Evolutionary conservation across 2,797 vertebrate genomes (phyloP), one percentile per base, ranked within the genome.

Genomic region (Miichthys miiuy): DNA sequence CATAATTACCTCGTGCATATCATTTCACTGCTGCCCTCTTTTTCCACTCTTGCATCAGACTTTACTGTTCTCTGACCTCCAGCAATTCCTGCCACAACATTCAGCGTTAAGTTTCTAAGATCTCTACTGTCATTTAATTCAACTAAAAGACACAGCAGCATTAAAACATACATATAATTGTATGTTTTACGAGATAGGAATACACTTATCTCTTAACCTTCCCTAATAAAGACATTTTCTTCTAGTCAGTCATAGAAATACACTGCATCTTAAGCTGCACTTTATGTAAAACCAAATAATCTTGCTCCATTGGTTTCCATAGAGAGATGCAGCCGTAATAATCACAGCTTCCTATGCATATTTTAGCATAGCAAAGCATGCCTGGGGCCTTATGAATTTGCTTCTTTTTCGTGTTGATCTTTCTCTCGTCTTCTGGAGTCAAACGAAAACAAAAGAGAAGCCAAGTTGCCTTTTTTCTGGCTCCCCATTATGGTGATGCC

Each of bases 321-420:
- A 77, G 78, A 89, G 81, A 74, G 80, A 82, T 44, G 46, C 62
- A 74, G 68, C 72, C 50, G 68, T 85, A 83, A 86, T 88, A 90
- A 89, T 89, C 84, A 87, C 84, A 84, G 68, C 54, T 74, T 75
- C 64, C 47, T 62, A 58, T 88, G 87, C 81, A 88, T 92, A 87
- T 90, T 88, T 92, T 77, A 84, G 66, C 79, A 86, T 85, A 66
- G 52, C 62, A 79, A 88, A 79, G 34, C 54, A 62, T n/a, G 72
- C 89, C 84, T 1, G 52, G 9, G 83, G 90, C 77, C 44, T 42
- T 51, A 51, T 41, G 30, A 86, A 76, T 88, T 47, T 79, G 63
- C 71, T 64, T 82, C 69, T 76, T 83, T 87, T 87, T 79, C 67
- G 85, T 84, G 80, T 86, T 82, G 82, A 89, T 89, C 72, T 81